phyloP scores from a whole-genome alignment of 2,888 invertebrate species.

The Andrena bucephala region DNA sequence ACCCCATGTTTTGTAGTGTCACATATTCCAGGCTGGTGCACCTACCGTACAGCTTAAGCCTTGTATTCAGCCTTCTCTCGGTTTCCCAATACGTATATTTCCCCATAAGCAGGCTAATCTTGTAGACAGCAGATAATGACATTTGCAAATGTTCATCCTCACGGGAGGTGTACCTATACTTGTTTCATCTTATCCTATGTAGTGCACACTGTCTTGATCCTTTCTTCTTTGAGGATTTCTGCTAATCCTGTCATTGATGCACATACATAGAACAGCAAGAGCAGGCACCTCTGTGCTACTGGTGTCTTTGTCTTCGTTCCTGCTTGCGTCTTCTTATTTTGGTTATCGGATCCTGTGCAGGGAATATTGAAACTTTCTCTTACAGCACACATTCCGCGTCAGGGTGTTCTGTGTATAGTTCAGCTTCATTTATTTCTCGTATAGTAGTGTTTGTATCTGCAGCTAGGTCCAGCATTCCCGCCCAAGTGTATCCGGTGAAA shows the following conservation, averaged over 20 bases:
- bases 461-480: neutral
- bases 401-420: neutral
- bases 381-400: too few relatives aligned
- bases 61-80: too few relatives aligned
- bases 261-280: too few relatives aligned
- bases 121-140: neutral
- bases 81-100: neutral
- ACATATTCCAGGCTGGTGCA: too few relatives aligned
- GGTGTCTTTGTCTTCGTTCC: neutral
- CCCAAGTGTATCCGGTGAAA: slow-evolving; percentile 15
- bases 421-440: neutral
- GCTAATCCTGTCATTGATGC: neutral
- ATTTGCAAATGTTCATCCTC: neutral
- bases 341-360: neutral
- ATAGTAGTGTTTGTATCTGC: neutral
- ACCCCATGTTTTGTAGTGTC: too few relatives aligned
- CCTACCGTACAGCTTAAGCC: too few relatives aligned
- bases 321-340: neutral
- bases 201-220: neutral
- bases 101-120: neutral
- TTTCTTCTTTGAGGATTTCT: neutral
- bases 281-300: too few relatives aligned
- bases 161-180: neutral
- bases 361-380: neutral
- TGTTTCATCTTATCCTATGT: neutral